Base-by-base conservation (phyloP, 2,888 invertebrate genomes). In the Argyresthia albistria region DNA sequence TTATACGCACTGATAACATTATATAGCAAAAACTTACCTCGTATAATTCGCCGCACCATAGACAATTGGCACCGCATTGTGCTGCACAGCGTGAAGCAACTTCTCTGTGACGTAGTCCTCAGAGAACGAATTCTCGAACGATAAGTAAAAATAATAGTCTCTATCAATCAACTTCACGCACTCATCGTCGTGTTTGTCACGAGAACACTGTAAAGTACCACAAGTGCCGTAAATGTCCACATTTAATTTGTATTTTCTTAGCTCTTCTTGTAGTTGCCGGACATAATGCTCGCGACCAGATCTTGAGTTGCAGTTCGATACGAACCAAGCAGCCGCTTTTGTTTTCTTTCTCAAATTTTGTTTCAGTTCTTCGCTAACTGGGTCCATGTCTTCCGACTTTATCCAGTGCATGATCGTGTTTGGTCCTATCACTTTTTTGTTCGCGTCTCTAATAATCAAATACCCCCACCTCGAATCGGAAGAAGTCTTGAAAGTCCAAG, bases 21-120 rank as follows among this genome's bases (percentile, higher is more conserved):
- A n/a, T n/a, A n/a, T n/a, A n/a, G n/a, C n/a, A n/a, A n/a, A n/a
- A n/a, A n/a, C n/a, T 48, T 60, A 79, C 80, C 80, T 75, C 7
- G 75, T 68, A 55, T 81, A 81, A 55, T 81, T 73, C 16, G 80
- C 78, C 2, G 64, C 76, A 3, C 80, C 81, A 52, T 63, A 80
- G 0, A 81, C 80, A 36, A 81, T 64, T 1, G 81, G 80, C 1
- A 81, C 60, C 0, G 72, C 63, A 43, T 70, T 64, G 56, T 77
- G 61, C 35, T 70, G 59, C 39, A 81, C 61, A 1, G 69, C 68
- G 39, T 64, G 56, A 15, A 79, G 55, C 52, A 81, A 50, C 56
- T 80, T 80, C 57, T 81, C 81, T 2, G 81, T 80, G 0, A 80
- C 80, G 49, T 79, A 80, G 57, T 80, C 79, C 51, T 69, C 66